Base-by-base conservation (phyloP, 2,113 vertebrate genomes). In the Chaetodon auriga region DNA sequence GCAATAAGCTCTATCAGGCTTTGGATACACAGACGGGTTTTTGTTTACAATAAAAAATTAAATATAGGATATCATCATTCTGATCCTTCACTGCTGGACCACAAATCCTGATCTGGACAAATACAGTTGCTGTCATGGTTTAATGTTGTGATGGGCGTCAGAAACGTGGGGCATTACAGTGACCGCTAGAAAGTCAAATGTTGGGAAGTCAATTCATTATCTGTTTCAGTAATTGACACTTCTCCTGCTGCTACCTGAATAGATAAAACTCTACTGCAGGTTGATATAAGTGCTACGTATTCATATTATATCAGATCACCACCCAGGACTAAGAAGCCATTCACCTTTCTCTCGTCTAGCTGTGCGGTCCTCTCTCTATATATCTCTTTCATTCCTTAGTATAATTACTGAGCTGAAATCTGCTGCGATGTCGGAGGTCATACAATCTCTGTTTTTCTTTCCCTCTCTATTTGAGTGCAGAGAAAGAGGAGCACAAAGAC, bases 331-430 rank as follows among this genome's bases (percentile, higher is more conserved):
- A 63, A 30, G 19, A 70, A 78, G 53, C 43, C 16, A 57, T 54
- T 89, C 43, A 65, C 54, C 71, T 69, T 41, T 43, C 35, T 72
- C 46, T n/a, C 4, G 21, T 66, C 61, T 43, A 14, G 57, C 4
- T 62, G 69, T 68, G 79, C 3, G 41, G 55, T 61, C 57, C 41
- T 30, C 12, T 71, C 55, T 43, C 30, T 35, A 11, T 45, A 25
- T 21, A 5, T 38, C 57, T 65, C 25, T 81, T 76, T 78, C n/a
- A 75, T 78, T 75, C 57, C 60, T 74, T 19, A 2, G 43, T 36
- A 65, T 89, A 81, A 87, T 91, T 80, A 83, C 76, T 60, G 53
- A 71, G 68, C 58, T 73, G 61, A 84, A 84, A 89, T 83, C 46
- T 36, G 64, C 61, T 18, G 35, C 19, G 4, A 48, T 48, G 60